phyloP scores from a whole-genome alignment of 2,888 invertebrate genomes.

The Rhamphomyia laevipes region DNA sequence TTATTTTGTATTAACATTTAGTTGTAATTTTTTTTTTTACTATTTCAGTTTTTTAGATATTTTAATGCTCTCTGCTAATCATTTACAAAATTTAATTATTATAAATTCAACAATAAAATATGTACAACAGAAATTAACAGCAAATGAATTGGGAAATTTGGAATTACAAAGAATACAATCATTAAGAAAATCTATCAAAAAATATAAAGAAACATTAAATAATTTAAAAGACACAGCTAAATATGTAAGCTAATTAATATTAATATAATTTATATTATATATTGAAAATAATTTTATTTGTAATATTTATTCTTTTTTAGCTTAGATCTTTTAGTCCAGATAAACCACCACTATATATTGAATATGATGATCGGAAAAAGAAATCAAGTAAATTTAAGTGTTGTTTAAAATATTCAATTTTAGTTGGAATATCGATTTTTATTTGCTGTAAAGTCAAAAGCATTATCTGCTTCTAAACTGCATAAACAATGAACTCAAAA shows the following conservation, averaged over 20 bases:
- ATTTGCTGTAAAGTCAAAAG: slow-evolving; percentile 29
- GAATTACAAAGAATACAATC: slow-evolving; percentile 15
- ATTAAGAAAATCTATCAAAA: slow-evolving; percentile 20
- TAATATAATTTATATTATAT: slow-evolving; percentile 1
- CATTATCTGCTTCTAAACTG: slow-evolving; percentile 22
- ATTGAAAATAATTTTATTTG: no score
- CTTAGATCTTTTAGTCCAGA: slow-evolving; percentile 29
- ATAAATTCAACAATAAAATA: slow-evolving; percentile 28
- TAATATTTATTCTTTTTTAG: slow-evolving; percentile 20
- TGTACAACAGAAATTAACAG: slow-evolving; percentile 20
- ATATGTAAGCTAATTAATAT: slow-evolving; percentile 25
- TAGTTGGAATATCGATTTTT: slow-evolving; percentile 26
- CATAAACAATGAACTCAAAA: no score
- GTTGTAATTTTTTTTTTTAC: no score
- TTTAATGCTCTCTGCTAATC: slow-evolving; percentile 32
- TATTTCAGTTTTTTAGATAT: slow-evolving; percentile 32
- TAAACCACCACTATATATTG: slow-evolving; percentile 28
- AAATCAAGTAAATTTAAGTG: slow-evolving; percentile 24
- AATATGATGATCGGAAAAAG: slow-evolving; percentile 27
- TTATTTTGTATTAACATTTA: neutral
- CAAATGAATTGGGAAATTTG: slow-evolving; percentile 21
- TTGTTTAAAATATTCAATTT: slow-evolving; percentile 29
- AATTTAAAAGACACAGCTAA: slow-evolving; percentile 27
- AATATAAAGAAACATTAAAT: slow-evolving; percentile 23
- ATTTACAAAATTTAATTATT: slow-evolving; percentile 31